Evolutionary conservation across 2,888 invertebrate genomes (phyloP), one percentile per base, ranked within the genome.

Genomic region (Nomada goodeniana): DNA sequence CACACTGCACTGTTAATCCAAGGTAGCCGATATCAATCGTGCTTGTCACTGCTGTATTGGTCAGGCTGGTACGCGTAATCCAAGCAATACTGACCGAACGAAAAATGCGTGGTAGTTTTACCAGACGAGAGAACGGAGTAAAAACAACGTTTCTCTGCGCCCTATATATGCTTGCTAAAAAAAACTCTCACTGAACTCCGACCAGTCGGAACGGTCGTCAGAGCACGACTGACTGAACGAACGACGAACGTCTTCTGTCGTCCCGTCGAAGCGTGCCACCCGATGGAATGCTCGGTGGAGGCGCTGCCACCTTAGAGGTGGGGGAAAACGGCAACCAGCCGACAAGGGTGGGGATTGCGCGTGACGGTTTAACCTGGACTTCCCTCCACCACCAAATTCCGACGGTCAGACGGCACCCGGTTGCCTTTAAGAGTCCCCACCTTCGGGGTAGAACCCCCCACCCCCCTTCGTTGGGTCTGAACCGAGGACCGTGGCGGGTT

Each of bases 291-390:
- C 91, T 87, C 70, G 82, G 84, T 80, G 72, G 85, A 80, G 80
- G 88, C 73, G 86, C 81, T 70, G 76, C 80, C 78, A 59, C 89
- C 84, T 87, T 84, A 69, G 64, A 73, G 74, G 88, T 81, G 83
- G 90, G 80, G 88, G 87, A 57, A 78, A 83, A 63, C 78, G 79
- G 78, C 82, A 83, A 78, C 76, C 77, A 83, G 36, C 78, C 75
- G 60, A 23, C 60, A 42, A 50, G 44, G 85, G 92, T 88, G 89
- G 91, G 91, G 89, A 85, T 87, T 90, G 91, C 93, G 92, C 93
- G 93, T 92, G 93, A 93, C 92, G 92, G 89, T 92, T 89, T 86
- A 90, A 90, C 91, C 91, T 90, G 91, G 90, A 89, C 90, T 90
- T 91, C 89, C 90, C 89, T 91, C 91, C 91, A 88, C 91, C 88